Evolutionary conservation across 2,888 invertebrate species (phyloP).

Genomic region (Ephialtes manifestator): DNA sequence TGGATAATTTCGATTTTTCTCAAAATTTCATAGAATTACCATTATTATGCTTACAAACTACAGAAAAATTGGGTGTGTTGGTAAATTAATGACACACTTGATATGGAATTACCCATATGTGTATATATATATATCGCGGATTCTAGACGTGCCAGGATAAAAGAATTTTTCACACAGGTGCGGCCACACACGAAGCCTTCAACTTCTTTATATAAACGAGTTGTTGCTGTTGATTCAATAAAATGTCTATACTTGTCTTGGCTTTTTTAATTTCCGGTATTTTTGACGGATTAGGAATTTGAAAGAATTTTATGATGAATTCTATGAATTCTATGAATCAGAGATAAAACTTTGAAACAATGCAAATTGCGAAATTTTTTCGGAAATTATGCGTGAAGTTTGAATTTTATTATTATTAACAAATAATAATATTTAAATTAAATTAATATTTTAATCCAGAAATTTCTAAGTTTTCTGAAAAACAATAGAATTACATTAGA

Average conservation of each 20-base stretch:
- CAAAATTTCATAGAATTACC: too few relatives aligned
- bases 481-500: too few relatives aligned
- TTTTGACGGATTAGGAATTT: neutral
- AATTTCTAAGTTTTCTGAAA: too few relatives aligned
- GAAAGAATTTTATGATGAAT: neutral
- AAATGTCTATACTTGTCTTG: neutral
- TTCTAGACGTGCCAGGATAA: slow-evolving; percentile 21
- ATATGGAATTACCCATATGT: neutral
- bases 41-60: too few relatives aligned
- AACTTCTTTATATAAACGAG: neutral
- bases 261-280: neutral
- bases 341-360: neutral
- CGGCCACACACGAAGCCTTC: slow-evolving; percentile 32
- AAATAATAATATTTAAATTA: too few relatives aligned
- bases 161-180: slow-evolving; percentile 60
- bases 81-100: too few relatives aligned
- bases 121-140: neutral
- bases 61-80: too few relatives aligned
- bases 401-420: too few relatives aligned
- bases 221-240: neutral
- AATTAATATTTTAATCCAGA: too few relatives aligned
- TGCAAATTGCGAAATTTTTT: neutral
- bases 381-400: too few relatives aligned
- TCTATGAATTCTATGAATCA: neutral
- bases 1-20: too few relatives aligned